These are phyloP conservation scores for Microtus pennsylvanicus DNA, from an alignment of 2,113 vertebrate species.

Conservation along the genomic window DNA sequence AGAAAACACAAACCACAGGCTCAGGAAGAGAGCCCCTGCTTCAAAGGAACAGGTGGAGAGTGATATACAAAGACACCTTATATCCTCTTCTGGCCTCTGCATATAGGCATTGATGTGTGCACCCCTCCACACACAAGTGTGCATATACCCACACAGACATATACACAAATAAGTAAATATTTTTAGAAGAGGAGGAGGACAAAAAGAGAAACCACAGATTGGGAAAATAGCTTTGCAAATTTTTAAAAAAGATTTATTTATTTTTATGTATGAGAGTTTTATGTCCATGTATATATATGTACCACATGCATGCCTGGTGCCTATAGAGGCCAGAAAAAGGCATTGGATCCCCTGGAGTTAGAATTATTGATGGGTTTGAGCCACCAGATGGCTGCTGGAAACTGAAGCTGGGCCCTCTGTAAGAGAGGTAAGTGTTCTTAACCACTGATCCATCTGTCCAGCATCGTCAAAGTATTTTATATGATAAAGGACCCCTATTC, in stretches of 20 bases:
- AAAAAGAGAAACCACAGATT: not conserved
- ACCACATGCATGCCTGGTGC: no score
- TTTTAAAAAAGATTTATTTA: not conserved
- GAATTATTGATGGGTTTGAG: not conserved
- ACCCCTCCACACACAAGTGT: not conserved
- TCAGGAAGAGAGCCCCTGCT: not conserved
- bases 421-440: not conserved
- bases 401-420: not conserved
- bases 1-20: not conserved
- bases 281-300: not conserved
- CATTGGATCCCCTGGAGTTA: not conserved
- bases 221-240: not conserved
- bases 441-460: not conserved
- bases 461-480: not conserved
- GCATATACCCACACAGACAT: not conserved
- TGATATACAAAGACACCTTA: not conserved
- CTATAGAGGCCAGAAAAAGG: not conserved
- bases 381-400: not conserved
- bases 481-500: not conserved
- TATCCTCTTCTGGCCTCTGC: not conserved
- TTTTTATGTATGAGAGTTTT: not conserved
- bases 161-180: not conserved
- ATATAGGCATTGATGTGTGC: not conserved
- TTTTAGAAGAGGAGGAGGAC: not conserved
- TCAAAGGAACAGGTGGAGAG: not conserved